These are phyloP conservation scores for Diuraphis noxia DNA, from an alignment of 1,140 invertebrate species.

Conservation along the genomic window DNA sequence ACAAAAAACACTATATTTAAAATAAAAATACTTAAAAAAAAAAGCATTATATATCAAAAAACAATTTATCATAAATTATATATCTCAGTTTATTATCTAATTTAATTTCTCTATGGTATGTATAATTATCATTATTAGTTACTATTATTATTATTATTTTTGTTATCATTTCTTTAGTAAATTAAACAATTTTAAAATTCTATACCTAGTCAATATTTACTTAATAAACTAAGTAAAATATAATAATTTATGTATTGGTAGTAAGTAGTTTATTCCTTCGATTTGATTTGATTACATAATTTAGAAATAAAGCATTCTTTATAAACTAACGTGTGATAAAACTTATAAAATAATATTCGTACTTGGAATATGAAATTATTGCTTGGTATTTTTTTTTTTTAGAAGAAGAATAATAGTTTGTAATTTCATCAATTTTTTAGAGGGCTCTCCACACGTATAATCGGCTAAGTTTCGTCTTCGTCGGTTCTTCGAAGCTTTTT, in stretches of 20 bases:
- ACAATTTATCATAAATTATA: neutral
- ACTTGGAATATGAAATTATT: neutral
- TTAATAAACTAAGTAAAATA: neutral
- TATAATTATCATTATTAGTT: neutral
- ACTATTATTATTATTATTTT: neutral
- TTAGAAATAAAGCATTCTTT: neutral
- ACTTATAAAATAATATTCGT: neutral
- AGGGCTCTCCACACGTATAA: slow-evolving; percentile 33
- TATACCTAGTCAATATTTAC: neutral
- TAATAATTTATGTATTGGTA: neutral
- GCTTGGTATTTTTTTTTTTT: neutral
- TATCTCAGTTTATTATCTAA: neutral
- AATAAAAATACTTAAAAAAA: neutral
- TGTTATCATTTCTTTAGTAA: too few relatives aligned
- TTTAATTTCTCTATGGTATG: neutral
- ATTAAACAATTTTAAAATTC: neutral
- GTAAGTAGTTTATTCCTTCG: neutral
- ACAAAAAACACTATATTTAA: neutral
- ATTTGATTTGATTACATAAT: neutral
- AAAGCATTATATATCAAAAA: neutral
- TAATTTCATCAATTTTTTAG: slow-evolving; percentile 29
- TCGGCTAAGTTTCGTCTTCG: slow-evolving; percentile 32
- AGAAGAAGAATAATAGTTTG: slow-evolving; percentile 31
- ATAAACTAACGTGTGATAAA: neutral
- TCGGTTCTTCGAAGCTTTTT: slow-evolving; percentile 15